These are phyloP conservation scores for Orbicella faveolata DNA, from an alignment of 64 coral and sea anemone genomes.

Conservation along the genomic window DNA sequence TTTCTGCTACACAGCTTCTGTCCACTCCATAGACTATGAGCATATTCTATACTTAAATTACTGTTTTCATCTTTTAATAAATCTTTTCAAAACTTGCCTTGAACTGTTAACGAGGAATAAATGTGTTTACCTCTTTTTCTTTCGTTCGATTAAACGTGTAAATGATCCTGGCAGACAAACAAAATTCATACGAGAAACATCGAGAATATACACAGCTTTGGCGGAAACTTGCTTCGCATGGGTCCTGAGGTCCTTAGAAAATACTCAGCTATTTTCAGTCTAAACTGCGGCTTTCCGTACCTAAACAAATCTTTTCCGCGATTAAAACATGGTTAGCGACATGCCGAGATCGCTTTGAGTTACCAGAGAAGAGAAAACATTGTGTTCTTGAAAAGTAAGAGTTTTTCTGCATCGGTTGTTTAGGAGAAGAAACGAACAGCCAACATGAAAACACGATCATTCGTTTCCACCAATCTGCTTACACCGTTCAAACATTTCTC, in stretches of 20 bases:
- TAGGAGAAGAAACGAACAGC: too few relatives aligned
- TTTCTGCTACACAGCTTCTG: background rate
- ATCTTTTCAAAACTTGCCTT: too few relatives aligned
- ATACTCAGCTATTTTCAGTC: slow-evolving; percentile 15
- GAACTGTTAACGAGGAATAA: too few relatives aligned
- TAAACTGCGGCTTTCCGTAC: slow-evolving; percentile 34
- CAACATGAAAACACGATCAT: too few relatives aligned
- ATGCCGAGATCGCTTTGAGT: background rate
- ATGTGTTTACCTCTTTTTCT: too few relatives aligned
- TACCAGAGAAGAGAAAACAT: background rate
- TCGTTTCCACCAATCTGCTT: too few relatives aligned
- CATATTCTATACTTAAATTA: too few relatives aligned
- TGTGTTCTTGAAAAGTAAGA: background rate
- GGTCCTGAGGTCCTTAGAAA: background rate
- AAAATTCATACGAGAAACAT: background rate
- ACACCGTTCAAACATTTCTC: too few relatives aligned
- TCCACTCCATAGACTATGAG: background rate
- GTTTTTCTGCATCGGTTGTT: background rate
- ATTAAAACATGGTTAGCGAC: background rate
- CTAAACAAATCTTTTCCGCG: slow-evolving; percentile 23
- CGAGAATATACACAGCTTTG: background rate
- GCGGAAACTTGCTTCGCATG: slow-evolving; percentile 37
- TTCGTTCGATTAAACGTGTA: background rate
- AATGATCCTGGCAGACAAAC: background rate
- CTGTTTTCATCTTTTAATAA: too few relatives aligned